These are phyloP conservation scores for Pinctada fucata DNA, from an alignment of 2,888 invertebrate species.

Conservation along the genomic window DNA sequence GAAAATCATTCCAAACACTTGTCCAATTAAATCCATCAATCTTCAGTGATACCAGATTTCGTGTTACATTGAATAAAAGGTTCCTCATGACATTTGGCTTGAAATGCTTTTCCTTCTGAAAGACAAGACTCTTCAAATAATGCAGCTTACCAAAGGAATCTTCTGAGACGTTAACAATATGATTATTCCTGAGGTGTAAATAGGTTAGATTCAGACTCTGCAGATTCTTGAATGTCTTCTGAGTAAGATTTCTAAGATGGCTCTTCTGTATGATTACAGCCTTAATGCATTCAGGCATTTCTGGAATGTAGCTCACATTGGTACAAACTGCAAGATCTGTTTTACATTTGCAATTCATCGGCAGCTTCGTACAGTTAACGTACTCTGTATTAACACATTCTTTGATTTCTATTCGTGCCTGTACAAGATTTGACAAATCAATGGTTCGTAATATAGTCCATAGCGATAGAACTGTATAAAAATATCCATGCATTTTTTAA, in stretches of 20 bases:
- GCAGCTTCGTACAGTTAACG: background rate
- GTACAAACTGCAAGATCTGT: background rate
- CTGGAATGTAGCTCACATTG: slow-evolving; percentile 7
- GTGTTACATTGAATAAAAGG: background rate
- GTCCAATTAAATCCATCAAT: background rate
- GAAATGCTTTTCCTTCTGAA: background rate
- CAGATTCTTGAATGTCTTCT: slow-evolving; percentile 6
- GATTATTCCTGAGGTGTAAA: slow-evolving; percentile 17
- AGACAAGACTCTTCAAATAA: slow-evolving; percentile 11
- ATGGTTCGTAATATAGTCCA: no score
- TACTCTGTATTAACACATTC: no score
- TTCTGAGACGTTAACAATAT: background rate
- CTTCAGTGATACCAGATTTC: background rate
- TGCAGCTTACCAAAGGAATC: slow-evolving; percentile 13
- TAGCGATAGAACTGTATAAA: no score
- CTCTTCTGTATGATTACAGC: background rate
- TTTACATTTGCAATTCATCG: background rate
- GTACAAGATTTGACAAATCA: no score
- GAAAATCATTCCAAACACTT: background rate
- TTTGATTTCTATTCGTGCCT: no score
- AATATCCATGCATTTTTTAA: no score
- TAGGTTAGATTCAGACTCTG: background rate
- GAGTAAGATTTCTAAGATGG: background rate
- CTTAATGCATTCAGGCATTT: background rate
- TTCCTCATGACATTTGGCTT: background rate